Conservation (phyloP, 1,140 invertebrate genomes). For the Oreohelix idahoensis region DNA sequence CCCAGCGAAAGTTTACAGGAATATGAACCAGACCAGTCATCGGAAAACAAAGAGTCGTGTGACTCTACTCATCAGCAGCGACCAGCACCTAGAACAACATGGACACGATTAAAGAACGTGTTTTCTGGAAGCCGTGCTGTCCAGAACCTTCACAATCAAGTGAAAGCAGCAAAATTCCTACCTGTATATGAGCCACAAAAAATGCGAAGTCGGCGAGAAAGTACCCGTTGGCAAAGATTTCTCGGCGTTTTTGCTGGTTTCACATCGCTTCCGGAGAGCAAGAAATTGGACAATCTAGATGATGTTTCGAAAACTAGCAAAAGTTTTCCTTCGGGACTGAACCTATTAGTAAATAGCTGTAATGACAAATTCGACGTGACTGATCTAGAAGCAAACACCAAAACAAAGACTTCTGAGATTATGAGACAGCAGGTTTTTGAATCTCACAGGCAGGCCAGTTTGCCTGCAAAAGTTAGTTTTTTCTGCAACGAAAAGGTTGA, state of each 20-base stretch:
- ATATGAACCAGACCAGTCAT: constrained; percentile 5
- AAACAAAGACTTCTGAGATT: too few species aligned
- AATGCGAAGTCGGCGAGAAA: not conserved
- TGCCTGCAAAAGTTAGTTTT: not conserved
- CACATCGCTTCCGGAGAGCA: constrained; percentile 24
- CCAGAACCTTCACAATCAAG: not conserved
- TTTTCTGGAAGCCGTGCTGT: constrained; percentile 20
- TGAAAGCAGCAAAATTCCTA: not conserved
- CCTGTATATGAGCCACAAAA: not conserved
- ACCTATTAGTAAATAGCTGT: not conserved
- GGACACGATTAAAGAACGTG: constrained; percentile 32
- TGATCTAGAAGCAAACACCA: not conserved
- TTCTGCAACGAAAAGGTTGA: not conserved
- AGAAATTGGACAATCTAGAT: not conserved
- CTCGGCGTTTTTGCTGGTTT: constrained; percentile 28
- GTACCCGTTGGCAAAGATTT: constrained; percentile 22
- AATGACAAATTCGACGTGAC: not conserved
- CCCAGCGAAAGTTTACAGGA: constrained; percentile 4
- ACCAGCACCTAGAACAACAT: not conserved
- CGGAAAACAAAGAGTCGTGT: not conserved
- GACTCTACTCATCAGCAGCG: not conserved
- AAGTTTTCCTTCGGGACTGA: constrained; percentile 10
- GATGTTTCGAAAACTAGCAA: not conserved
- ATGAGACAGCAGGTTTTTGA: not conserved
- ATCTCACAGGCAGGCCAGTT: not conserved